A percentile compares a stretch with the other conserved stretches of the same genome.
Conservation (phyloP, 2,888 invertebrate genomes). For the Sericinus montela region DNA sequence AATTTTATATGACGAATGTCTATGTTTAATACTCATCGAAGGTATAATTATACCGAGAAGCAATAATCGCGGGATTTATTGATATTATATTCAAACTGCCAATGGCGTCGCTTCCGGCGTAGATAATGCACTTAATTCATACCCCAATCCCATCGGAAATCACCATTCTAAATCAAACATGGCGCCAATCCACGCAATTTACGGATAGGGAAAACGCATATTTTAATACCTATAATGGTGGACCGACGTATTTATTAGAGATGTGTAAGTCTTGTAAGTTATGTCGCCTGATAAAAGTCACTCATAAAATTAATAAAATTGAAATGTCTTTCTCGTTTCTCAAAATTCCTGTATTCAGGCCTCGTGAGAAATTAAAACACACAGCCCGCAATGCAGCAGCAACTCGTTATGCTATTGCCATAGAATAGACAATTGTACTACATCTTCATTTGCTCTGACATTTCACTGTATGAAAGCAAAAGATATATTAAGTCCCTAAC, state of each 20-base stretch:
- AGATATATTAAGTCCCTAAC: background rate
- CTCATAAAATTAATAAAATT: background rate
- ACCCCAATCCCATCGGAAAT: slow-evolving; percentile 60
- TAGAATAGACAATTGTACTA: too few species aligned
- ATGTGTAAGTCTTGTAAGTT: background rate
- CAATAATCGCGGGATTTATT: slow-evolving; percentile 49
- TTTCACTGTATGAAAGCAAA: too few species aligned
- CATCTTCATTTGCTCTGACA: too few species aligned
- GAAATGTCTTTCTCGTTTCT: background rate
- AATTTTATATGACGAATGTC: too few species aligned
- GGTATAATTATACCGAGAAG: background rate
- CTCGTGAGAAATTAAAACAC: too few species aligned
- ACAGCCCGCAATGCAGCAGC: too few species aligned
- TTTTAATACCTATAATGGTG: slow-evolving; percentile 60
- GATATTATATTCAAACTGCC: slow-evolving; percentile 55
- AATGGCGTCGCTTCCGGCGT: slow-evolving; percentile 47
- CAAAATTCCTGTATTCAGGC: background rate
- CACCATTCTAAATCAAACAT: slow-evolving; percentile 73
- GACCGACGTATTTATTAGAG: slow-evolving; percentile 32
- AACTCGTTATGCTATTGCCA: too few species aligned
- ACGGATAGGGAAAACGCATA: slow-evolving; percentile 47
- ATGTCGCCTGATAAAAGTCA: background rate
- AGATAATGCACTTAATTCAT: slow-evolving; percentile 60
- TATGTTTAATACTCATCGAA: background rate
- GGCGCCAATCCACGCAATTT: slow-evolving; percentile 52